phyloP scores from a whole-genome alignment of 2,888 invertebrate species.

The Pandemis corylana region DNA sequence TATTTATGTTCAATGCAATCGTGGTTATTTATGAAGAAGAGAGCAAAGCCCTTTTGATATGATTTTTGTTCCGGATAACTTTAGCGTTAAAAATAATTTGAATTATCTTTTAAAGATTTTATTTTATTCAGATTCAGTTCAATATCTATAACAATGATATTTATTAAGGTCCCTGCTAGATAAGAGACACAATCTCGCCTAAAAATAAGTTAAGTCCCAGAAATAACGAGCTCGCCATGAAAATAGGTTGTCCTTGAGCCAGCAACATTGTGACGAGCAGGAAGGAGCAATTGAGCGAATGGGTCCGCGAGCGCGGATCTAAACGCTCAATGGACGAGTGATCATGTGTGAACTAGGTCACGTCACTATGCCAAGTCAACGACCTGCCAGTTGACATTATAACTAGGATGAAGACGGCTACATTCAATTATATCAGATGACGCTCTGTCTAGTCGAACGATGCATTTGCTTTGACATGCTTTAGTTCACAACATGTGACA shows the following conservation, averaged over 20 bases:
- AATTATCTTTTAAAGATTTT: background rate
- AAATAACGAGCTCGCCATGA: constrained; percentile 33
- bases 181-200: too few species aligned
- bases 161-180: too few species aligned
- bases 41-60: constrained; percentile 38
- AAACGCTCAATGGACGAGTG: constrained; percentile 66
- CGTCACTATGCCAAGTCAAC: constrained; percentile 68
- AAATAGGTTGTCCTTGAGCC: constrained; percentile 64
- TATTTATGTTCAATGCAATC: constrained; percentile 39
- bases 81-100: background rate
- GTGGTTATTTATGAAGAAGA: constrained; percentile 24
- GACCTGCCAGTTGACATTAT: constrained; percentile 48
- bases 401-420: constrained; percentile 21
- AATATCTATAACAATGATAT: too few species aligned
- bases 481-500: too few species aligned
- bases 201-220: background rate
- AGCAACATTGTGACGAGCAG: constrained; percentile 68
- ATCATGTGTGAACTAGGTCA: constrained; percentile 79
- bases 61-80: constrained; percentile 22
- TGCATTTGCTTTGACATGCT: background rate
- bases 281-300: constrained; percentile 76
- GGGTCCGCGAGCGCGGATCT: constrained; percentile 65
- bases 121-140: background rate
- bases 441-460: background rate
- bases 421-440: constrained; percentile 9